Conservation (phyloP, 1,140 invertebrate species). For the Chlorops oryzae region DNA sequence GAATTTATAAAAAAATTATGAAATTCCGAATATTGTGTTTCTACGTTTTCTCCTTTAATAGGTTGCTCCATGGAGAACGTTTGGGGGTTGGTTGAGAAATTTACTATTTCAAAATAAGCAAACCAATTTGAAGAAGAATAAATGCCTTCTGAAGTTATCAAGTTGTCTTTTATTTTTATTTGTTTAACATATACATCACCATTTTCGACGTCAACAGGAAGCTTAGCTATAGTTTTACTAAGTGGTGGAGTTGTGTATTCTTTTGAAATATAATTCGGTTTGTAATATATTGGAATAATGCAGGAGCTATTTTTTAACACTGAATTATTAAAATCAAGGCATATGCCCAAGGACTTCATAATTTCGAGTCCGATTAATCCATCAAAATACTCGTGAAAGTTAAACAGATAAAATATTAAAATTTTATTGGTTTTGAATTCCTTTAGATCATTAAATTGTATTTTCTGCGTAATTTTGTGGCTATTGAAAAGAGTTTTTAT, state of each 20-base stretch:
- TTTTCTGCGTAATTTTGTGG: no score
- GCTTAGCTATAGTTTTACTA: conserved; percentile 3
- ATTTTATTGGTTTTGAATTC: no score
- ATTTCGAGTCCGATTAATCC: conserved; percentile 8
- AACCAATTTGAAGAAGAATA: conserved; percentile 6
- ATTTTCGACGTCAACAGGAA: conserved; percentile 10
- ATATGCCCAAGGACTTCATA: not conserved
- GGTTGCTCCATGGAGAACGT: no score
- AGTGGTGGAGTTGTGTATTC: conserved; percentile 1
- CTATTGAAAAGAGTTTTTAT: no score
- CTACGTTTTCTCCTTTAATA: no score
- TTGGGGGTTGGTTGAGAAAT: no score
- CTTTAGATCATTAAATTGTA: no score
- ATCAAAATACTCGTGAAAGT: no score
- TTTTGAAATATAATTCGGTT: conserved; percentile 4
- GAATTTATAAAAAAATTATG: no score
- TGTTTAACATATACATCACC: not conserved
- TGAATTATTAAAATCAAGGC: not conserved
- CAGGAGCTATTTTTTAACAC: not conserved
- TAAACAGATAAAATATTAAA: no score
- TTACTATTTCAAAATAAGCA: conserved; percentile 6
- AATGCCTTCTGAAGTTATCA: conserved; percentile 8
- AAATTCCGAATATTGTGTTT: no score
- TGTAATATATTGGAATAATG: conserved; percentile 1
- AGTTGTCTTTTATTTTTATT: not conserved